Evolutionary conservation across 2,113 vertebrate species (phyloP).

Genomic region (Cisticola juncidis): DNA sequence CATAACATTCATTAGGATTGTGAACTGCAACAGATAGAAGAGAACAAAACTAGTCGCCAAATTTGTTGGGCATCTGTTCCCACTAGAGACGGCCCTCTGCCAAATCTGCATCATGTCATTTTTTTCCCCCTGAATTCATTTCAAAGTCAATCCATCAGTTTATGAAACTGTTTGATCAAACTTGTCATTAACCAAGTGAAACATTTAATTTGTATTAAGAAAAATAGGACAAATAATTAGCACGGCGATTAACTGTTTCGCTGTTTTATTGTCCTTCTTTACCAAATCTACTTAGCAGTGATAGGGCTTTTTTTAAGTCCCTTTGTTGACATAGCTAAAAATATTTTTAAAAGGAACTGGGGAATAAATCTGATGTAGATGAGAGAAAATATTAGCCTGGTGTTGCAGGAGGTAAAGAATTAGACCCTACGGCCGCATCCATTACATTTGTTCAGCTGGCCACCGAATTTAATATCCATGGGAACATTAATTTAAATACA

Average conservation of each 20-base stretch:
- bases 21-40: slow-evolving; percentile 86
- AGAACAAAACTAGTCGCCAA: slow-evolving; percentile 87
- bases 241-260: slow-evolving; percentile 75
- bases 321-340: slow-evolving; percentile 62
- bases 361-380: slow-evolving; percentile 51
- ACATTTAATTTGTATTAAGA: slow-evolving; percentile 83
- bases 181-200: slow-evolving; percentile 85
- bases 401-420: not conserved
- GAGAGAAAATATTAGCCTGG: slow-evolving; percentile 35
- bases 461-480: not conserved
- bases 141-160: slow-evolving; percentile 86
- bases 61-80: slow-evolving; percentile 87
- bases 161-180: slow-evolving; percentile 85
- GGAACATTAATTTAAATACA: not conserved
- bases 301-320: slow-evolving; percentile 66
- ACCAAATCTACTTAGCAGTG: slow-evolving; percentile 73
- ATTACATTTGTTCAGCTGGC: not conserved
- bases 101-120: slow-evolving; percentile 78
- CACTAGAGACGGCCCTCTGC: slow-evolving; percentile 83
- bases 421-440: not conserved
- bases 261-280: slow-evolving; percentile 74
- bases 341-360: slow-evolving; percentile 48
- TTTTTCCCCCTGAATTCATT: slow-evolving; percentile 82
- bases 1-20: slow-evolving; percentile 89
- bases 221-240: slow-evolving; percentile 84